Conservation (phyloP, 2,888 invertebrate species). For the Cyclophora punctaria region DNA sequence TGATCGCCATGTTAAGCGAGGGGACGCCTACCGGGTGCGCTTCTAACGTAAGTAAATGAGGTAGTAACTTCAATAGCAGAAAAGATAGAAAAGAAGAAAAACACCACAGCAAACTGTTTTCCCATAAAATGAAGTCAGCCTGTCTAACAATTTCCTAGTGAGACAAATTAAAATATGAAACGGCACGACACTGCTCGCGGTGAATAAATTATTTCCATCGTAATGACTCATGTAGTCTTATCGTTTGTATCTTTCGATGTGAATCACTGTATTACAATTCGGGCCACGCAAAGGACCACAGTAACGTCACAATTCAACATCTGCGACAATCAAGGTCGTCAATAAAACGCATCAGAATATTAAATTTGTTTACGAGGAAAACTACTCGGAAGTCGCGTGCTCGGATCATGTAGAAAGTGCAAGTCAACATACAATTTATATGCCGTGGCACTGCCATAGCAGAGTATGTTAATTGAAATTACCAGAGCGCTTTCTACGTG, state of each 20-base stretch:
- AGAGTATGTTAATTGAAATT: conserved; percentile 57
- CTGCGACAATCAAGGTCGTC: conserved; percentile 31
- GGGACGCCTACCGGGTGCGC: no score
- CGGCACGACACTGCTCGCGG: background rate
- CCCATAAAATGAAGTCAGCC: no score
- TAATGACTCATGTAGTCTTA: conserved; percentile 42
- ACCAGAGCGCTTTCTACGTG: conserved; percentile 39
- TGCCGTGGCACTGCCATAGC: conserved; percentile 41
- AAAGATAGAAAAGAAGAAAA: no score
- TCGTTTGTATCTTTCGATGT: conserved; percentile 32
- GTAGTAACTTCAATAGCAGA: no score
- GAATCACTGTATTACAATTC: conserved; percentile 52
- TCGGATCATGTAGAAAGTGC: conserved; percentile 58
- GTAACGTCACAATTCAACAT: conserved; percentile 28
- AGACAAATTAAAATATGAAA: conserved; percentile 3
- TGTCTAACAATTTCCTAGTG: background rate
- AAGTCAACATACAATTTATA: conserved; percentile 51
- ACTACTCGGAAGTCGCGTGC: conserved; percentile 48
- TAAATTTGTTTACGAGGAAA: conserved; percentile 37
- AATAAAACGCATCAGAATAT: conserved; percentile 37
- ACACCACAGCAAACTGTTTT: no score
- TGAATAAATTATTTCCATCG: conserved; percentile 10
- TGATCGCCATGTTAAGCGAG: conserved; percentile 1
- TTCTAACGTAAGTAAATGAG: no score
- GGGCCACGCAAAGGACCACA: conserved; percentile 39